Base-by-base conservation (phyloP, 2,888 invertebrate genomes). In the Euclidia mi region DNA sequence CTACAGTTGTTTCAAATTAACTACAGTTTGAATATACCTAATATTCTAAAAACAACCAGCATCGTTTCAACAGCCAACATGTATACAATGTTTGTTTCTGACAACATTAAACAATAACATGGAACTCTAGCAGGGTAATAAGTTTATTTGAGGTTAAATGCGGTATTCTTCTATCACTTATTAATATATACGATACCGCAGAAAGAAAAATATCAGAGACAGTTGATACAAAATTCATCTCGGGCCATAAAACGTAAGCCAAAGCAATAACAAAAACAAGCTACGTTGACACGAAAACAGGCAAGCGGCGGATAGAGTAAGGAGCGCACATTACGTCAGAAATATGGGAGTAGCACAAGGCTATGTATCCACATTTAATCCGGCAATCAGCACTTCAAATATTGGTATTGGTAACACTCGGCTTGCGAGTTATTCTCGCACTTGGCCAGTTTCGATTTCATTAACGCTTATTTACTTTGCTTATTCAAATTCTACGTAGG, bases 351-450 rank as follows among this genome's bases (percentile, higher is more conserved):
- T 58, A 43, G 64, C 50, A 64, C 55, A 76, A 63, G 57, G 46
- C 49, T 60, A 37, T 31, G 55, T 72, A 76, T 71, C 48, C 73
- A 50, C 50, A 60, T 72, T 76, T 76, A 76, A 72, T 73, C 71
- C 55, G 53, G 74, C 71, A 76, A 72, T 72, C 71, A 76, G 53
- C 55, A 53, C 65, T 52, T 61, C 76, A 76, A 72, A 72, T 76
- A 72, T 76, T 72, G 76, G 53, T 72, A 58, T 68, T 76, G 73
- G 70, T 64, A 69, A 53, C 62, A 74, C 57, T 48, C 56, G 51
- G 34, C 43, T 55, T 15, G 41, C 44, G 43, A 58, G 50, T 34
- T 53, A 49, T 51, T 44, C 69, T 58, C 73, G 35, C 69, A 58
- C 70, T 71, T 64, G 56, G 53, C 49, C 56, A 52, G 65, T 46